phyloP scores from a whole-genome alignment of 53 echinoderm and acorn worm genomes.

The Zoroaster sp. region DNA sequence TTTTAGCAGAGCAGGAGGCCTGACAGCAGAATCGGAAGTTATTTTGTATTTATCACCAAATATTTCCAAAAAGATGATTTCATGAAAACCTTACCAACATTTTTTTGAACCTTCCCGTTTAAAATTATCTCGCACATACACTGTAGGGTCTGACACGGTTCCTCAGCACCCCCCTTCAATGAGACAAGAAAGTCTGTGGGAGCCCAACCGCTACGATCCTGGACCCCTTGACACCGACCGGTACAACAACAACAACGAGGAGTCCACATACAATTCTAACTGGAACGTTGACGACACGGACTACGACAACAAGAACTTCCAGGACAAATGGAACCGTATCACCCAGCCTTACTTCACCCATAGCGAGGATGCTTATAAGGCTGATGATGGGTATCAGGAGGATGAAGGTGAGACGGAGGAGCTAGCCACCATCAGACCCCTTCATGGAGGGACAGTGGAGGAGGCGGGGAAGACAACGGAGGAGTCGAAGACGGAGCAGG shows the following conservation, averaged over 20 bases:
- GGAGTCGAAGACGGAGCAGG: neutral
- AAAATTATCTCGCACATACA: too few species aligned
- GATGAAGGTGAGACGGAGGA: neutral
- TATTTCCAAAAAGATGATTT: too few species aligned
- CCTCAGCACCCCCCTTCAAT: slow-evolving; percentile 18
- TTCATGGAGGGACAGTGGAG: neutral
- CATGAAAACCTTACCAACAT: too few species aligned
- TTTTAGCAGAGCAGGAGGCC: too few species aligned
- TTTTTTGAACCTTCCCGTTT: too few species aligned
- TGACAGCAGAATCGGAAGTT: too few species aligned
- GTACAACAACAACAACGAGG: neutral
- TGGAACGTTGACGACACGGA: neutral
- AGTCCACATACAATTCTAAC: slow-evolving; percentile 2
- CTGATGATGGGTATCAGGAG: neutral
- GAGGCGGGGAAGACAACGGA: neutral
- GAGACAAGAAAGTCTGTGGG: neutral
- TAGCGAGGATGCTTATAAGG: neutral
- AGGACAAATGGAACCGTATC: neutral
- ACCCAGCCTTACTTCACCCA: neutral
- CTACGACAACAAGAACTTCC: slow-evolving; percentile 18
- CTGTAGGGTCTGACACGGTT: slow-evolving; percentile 9
- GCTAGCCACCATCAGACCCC: neutral
- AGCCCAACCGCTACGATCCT: neutral
- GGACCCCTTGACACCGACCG: neutral
- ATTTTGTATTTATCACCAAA: too few species aligned